Conservation (phyloP, 23 tunicate species). For the Diplosoma virens region DNA sequence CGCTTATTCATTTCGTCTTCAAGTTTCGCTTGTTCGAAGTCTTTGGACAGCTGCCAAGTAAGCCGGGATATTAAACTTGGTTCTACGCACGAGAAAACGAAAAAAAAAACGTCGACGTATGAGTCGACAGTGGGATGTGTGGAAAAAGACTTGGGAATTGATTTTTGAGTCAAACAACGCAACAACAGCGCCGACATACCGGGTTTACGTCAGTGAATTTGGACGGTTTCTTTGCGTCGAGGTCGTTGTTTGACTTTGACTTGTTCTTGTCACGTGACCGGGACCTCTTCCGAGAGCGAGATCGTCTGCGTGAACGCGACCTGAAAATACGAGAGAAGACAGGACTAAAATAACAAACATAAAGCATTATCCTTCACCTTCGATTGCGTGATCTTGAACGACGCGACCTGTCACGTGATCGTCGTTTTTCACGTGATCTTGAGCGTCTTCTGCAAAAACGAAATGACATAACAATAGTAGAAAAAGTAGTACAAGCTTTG, state of each 20-base stretch:
- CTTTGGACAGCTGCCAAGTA: constrained; percentile 52
- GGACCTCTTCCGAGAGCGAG: constrained; percentile 29
- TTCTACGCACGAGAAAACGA: too few relatives aligned
- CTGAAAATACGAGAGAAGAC: neutral
- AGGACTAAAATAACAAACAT: neutral
- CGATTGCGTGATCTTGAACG: constrained; percentile 42
- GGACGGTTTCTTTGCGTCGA: constrained; percentile 34
- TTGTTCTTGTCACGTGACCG: constrained; percentile 8
- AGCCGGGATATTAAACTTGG: too few relatives aligned
- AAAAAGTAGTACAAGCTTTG: neutral
- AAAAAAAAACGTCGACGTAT: too few relatives aligned
- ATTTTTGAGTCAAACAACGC: too few relatives aligned
- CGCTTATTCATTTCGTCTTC: constrained; percentile 90
- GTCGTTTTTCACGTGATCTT: constrained; percentile 47
- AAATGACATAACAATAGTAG: too few relatives aligned
- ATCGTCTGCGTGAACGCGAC: constrained; percentile 11
- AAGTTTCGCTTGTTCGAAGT: constrained; percentile 81
- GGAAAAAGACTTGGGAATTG: too few relatives aligned
- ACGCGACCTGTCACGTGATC: constrained; percentile 48
- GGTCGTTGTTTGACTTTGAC: constrained; percentile 13
- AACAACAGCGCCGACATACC: constrained; percentile 4
- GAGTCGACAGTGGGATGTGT: too few relatives aligned
- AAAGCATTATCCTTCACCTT: neutral
- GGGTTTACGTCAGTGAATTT: constrained; percentile 63
- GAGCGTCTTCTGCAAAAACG: constrained; percentile 20